Base-by-base conservation (phyloP, 2,888 invertebrate genomes). In the Melieria omissa region DNA sequence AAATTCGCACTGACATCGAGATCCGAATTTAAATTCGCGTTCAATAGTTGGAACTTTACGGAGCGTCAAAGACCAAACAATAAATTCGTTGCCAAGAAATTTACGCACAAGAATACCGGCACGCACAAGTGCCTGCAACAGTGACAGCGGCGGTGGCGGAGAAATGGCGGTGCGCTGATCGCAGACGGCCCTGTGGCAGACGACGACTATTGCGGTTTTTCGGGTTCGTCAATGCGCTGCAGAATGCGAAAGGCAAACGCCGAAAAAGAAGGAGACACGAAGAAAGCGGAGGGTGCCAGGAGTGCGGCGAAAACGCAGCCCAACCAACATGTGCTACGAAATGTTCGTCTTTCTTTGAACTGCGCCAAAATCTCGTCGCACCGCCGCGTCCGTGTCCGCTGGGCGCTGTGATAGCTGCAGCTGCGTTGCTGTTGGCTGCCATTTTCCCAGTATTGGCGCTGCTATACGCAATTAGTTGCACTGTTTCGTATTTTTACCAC, bases 401-500 rank as follows among this genome's bases (percentile, higher is more conserved):
- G 29, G 29, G 29, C 29, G 29, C 29, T 29, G 0, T 10, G 7
- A 47, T 63, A 4, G 10, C 7, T 16, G 10, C 12, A 8, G 42
- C 60, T 29, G 14, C 29, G 14, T 41, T 52, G 16, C 29, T 29
- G 49, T 42, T 65, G 52, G 29, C 52, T 29, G 29, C 29, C 29
- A 29, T 29, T 29, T 29, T 29, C 29, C 29, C 29, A 29, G 29
- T 29, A 29, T 29, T 52, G 41, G 14, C 54, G 12, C 10, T 49
- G 65, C 41, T 65, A 65, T 54, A 49, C 65, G 52, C 65, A 54
- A 65, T 65, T 65, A 65, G 65, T 55, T 65, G 65, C 65, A 65
- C 29, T 67, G 58, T 60, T 58, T 67, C 58, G 46, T 45, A 29
- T 41, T 67, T 45, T 67, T 67, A 29, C 52, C 52, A 52, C 14